Conservation (phyloP, 2,888 invertebrate species). For the Dasysyrphus tricinctus region DNA sequence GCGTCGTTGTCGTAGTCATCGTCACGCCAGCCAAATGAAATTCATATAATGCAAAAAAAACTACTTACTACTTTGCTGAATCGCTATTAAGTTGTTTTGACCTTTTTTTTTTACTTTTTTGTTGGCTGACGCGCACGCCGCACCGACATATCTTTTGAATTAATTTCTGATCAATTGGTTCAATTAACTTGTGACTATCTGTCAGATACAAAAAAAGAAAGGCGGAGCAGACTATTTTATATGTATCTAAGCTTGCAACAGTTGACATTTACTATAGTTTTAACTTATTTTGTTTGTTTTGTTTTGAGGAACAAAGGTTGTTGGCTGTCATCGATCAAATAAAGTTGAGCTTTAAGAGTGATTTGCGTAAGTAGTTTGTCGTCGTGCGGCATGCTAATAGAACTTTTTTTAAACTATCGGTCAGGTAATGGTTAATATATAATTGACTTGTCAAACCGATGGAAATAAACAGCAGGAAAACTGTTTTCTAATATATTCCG, state of each 20-base stretch:
- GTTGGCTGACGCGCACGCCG: conserved; percentile 16
- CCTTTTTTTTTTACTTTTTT: conserved; percentile 28
- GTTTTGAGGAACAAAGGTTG: neutral
- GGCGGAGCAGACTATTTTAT: neutral
- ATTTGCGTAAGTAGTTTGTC: conserved; percentile 51
- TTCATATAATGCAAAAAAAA: conserved; percentile 43
- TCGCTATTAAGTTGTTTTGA: conserved; percentile 25
- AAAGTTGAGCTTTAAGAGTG: conserved; percentile 16
- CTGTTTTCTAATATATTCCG: conserved; percentile 22
- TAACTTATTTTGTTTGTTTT: neutral
- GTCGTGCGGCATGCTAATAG: conserved; percentile 29
- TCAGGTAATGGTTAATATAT: conserved; percentile 4
- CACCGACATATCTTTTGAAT: conserved; percentile 36
- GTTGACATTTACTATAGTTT: neutral
- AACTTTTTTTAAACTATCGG: conserved; percentile 16
- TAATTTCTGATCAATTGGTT: conserved; percentile 61
- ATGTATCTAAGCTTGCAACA: neutral
- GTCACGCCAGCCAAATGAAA: conserved; percentile 38
- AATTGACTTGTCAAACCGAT: conserved; percentile 44
- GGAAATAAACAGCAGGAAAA: neutral
- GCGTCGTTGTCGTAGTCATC: neutral
- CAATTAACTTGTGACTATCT: conserved; percentile 46
- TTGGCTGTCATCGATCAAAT: conserved; percentile 24
- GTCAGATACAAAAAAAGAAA: conserved; percentile 7
- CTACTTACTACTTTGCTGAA: neutral